phyloP scores from a whole-genome alignment of 2,888 invertebrate genomes.

The Dynastes hyllus region DNA sequence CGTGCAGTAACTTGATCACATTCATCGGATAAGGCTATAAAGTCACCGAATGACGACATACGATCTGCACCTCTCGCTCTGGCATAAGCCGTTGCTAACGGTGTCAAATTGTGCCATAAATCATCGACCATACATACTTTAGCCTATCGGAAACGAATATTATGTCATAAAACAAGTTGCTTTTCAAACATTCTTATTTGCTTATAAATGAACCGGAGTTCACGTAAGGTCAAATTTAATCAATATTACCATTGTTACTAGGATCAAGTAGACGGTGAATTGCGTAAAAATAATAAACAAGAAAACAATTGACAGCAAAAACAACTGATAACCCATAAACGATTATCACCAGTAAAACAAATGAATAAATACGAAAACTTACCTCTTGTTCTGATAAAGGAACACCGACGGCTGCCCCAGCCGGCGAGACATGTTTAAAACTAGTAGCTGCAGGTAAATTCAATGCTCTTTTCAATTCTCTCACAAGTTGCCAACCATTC shows the following conservation, averaged over 20 bases:
- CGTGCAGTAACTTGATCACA: slow-evolving; percentile 94
- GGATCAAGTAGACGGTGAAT: not conserved
- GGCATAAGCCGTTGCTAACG: slow-evolving; percentile 93
- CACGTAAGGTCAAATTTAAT: slow-evolving; percentile 7
- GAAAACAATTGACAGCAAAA: not conserved
- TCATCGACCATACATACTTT: slow-evolving; percentile 96
- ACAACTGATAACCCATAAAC: not conserved
- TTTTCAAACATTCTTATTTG: too few species aligned
- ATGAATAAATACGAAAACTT: not conserved
- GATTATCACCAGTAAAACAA: too few species aligned
- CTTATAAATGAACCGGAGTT: not conserved
- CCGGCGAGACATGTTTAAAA: slow-evolving; percentile 99
- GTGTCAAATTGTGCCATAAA: slow-evolving; percentile 81
- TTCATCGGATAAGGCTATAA: slow-evolving; percentile 92
- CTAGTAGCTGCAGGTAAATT: slow-evolving; percentile 94
- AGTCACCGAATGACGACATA: slow-evolving; percentile 99
- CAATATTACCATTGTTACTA: slow-evolving; percentile 1
- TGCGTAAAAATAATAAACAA: slow-evolving; percentile 2
- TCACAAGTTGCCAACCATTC: slow-evolving; percentile 97
- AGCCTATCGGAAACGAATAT: slow-evolving; percentile 74
- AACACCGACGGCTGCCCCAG: slow-evolving; percentile 94
- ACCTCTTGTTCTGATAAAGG: slow-evolving; percentile 83
- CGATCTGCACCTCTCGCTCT: slow-evolving; percentile 97
- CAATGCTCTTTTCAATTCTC: slow-evolving; percentile 86
- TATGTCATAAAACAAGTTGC: not conserved